Evolutionary conservation across 1,140 invertebrate species (phyloP).

Genomic region (Drosophila mojavensis): DNA sequence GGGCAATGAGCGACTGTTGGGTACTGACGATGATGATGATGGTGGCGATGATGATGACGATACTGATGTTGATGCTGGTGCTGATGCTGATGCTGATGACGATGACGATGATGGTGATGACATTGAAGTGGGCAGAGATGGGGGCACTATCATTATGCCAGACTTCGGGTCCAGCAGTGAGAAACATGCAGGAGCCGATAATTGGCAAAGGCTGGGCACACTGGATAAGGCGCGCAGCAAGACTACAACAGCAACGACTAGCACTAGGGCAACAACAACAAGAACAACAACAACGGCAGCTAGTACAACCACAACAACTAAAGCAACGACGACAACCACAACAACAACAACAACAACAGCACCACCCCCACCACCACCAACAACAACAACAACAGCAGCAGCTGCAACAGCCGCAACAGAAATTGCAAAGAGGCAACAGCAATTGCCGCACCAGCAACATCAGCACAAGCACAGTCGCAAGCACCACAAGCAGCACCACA

Average conservation of each 20-base stretch:
- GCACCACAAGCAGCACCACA: slow-evolving; percentile 54
- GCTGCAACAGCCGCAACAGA: slow-evolving; percentile 27
- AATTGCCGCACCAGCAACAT: slow-evolving; percentile 28
- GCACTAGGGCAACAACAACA: slow-evolving; percentile 12
- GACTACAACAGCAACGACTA: slow-evolving; percentile 22
- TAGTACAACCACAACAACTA: slow-evolving; percentile 33
- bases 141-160: slow-evolving; percentile 45
- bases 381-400: slow-evolving; percentile 21
- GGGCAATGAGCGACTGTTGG: slow-evolving; percentile 46
- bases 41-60: slow-evolving; percentile 19
- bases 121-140: slow-evolving; percentile 19
- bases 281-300: slow-evolving; percentile 30
- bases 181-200: slow-evolving; percentile 49
- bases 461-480: slow-evolving; percentile 49
- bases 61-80: neutral
- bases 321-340: slow-evolving; percentile 23
- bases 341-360: slow-evolving; percentile 14
- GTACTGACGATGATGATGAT: slow-evolving; percentile 21
- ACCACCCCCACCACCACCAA: slow-evolving; percentile 22
- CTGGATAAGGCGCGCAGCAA: slow-evolving; percentile 51
- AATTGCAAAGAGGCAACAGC: neutral
- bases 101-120: slow-evolving; percentile 18
- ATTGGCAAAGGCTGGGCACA: slow-evolving; percentile 68
- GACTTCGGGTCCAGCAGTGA: slow-evolving; percentile 51
- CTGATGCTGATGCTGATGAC: neutral